Conservation (phyloP, 2,888 invertebrate genomes). For the Eudiplozoon nipponicum region DNA sequence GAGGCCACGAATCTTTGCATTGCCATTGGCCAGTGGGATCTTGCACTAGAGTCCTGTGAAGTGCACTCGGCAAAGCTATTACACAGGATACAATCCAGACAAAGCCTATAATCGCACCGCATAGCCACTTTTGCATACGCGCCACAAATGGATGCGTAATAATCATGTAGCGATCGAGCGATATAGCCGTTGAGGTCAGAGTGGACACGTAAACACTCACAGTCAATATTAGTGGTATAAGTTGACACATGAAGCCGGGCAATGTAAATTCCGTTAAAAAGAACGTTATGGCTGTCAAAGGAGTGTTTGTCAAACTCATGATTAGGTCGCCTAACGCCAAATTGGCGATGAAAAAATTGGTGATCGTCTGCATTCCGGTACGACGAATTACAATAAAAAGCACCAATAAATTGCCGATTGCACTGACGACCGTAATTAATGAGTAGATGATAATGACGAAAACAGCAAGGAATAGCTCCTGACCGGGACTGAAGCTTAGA, state of each 20-base stretch:
- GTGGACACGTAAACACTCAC: constrained; percentile 87
- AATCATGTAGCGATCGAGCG: constrained; percentile 76
- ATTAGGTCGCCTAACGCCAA: constrained; percentile 69
- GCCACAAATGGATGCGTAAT: constrained; percentile 75
- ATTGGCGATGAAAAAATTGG: constrained; percentile 80
- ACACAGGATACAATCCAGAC: constrained; percentile 62
- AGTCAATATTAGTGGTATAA: constrained; percentile 47
- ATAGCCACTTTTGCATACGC: constrained; percentile 55
- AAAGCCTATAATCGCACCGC: constrained; percentile 46
- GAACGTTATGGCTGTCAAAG: constrained; percentile 73
- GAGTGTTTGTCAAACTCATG: constrained; percentile 61
- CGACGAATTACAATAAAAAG: constrained; percentile 72
- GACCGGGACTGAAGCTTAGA: too few species aligned
- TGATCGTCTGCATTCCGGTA: constrained; percentile 79
- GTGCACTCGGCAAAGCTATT: constrained; percentile 58
- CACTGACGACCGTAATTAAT: constrained; percentile 49
- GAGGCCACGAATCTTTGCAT: too few species aligned
- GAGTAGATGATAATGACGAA: constrained; percentile 44
- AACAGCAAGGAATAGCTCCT: too few species aligned
- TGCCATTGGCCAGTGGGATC: too few species aligned
- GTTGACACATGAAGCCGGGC: constrained; percentile 54
- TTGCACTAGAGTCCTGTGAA: constrained; percentile 31
- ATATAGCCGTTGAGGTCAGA: constrained; percentile 71
- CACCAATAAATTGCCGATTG: constrained; percentile 34
- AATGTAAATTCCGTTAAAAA: constrained; percentile 67